These are phyloP conservation scores for Caerostris darwini DNA, from an alignment of 1,140 invertebrate genomes.

Conservation along the genomic window DNA sequence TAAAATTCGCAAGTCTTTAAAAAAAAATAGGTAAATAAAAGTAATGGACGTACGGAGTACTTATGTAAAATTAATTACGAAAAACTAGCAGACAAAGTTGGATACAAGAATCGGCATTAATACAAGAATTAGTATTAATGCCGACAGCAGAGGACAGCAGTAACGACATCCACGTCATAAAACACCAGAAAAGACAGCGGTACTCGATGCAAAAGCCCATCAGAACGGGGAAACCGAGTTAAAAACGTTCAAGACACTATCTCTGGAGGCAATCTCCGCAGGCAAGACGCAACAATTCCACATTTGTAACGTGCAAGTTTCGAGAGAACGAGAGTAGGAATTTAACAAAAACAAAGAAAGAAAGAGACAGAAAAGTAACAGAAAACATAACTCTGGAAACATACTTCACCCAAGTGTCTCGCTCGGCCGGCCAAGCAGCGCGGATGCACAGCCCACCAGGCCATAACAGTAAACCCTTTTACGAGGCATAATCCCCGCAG, in stretches of 20 bases:
- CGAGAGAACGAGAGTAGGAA: too few species aligned
- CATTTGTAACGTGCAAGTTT: neutral
- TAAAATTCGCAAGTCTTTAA: too few species aligned
- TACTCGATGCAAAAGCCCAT: neutral
- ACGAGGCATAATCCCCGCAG: conserved; percentile 3
- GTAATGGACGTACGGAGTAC: too few species aligned
- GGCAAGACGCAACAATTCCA: neutral
- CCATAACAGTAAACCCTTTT: conserved; percentile 57
- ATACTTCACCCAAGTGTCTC: neutral
- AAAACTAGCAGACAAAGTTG: too few species aligned
- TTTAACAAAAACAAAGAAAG: neutral
- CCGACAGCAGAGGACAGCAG: too few species aligned
- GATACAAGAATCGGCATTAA: too few species aligned
- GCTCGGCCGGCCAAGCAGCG: conserved; percentile 12
- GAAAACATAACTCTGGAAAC: neutral
- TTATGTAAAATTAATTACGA: too few species aligned
- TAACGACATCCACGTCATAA: too few species aligned
- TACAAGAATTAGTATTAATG: too few species aligned
- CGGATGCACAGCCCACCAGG: conserved; percentile 12
- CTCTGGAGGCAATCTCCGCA: neutral
- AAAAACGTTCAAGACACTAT: neutral
- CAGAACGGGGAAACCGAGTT: neutral
- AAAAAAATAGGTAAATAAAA: too few species aligned
- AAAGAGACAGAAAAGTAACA: neutral
- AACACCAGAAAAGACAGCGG: neutral